These are phyloP conservation scores for Coremacera marginata DNA, from an alignment of 2,888 invertebrate species.

Conservation along the genomic window DNA sequence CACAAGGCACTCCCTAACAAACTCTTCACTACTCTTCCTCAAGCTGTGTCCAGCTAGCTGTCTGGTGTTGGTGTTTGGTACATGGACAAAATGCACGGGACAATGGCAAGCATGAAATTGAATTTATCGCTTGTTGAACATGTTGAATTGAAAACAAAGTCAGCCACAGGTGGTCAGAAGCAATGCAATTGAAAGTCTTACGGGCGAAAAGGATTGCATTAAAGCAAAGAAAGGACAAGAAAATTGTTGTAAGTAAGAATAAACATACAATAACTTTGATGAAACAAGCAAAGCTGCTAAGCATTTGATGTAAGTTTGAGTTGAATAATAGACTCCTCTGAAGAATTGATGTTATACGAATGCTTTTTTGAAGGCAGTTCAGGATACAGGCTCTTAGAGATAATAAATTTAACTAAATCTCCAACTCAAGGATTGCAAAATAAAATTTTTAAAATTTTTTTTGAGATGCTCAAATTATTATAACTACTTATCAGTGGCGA, in stretches of 20 bases:
- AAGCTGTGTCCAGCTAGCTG: neutral
- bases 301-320: neutral
- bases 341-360: no score
- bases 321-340: neutral
- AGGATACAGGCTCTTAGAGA: no score
- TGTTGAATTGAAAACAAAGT: neutral
- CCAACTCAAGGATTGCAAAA: no score
- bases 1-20: neutral
- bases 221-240: neutral
- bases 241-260: neutral
- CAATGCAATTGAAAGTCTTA: neutral
- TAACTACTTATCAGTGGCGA: no score
- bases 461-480: no score
- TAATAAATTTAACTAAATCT: no score
- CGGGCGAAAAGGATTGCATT: neutral
- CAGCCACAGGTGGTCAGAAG: neutral
- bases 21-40: neutral
- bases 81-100: neutral
- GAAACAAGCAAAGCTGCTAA: no score
- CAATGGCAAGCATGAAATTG: neutral
- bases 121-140: conserved; percentile 25
- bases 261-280: no score
- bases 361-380: no score
- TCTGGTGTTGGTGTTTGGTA: no score
- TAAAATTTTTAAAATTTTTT: no score